Base-by-base conservation (phyloP, 2,113 vertebrate species). In the Hippocampus guttulatus region DNA sequence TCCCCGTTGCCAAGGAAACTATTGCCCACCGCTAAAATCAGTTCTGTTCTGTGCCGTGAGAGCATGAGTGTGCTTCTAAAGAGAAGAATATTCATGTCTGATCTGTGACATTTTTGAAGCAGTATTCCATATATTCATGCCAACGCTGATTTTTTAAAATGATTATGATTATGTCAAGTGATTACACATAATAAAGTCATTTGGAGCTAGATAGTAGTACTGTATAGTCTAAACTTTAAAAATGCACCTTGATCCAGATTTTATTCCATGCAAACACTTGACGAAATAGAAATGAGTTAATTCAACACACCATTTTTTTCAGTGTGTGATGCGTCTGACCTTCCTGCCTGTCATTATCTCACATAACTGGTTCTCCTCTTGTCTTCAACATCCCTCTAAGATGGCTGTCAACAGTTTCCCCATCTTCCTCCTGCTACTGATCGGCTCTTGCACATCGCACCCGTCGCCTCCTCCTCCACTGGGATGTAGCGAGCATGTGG, bases 401-500 rank as follows among this genome's bases (percentile, higher is more conserved):
- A 93, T 93, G 92, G 82, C 85, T 14, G 55, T 90, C 75, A 73
- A 77, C 70, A 76, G 82, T 25, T 61, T 92, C 69, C 81, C 93
- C 85, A 83, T 96, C 88, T 85, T 94, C 85, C 91, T 96, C 76
- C 87, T 97, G 80, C 88, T 91, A 2, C 82, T 94, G 82, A 89
- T 94, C 66, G 88, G 91, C 76, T 92, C 87, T 21, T 91, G 93
- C 71, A 92, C 93, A 8, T 92, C 94, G 0, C 93, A 95, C 23
- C 76, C 80, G 3, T 77, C 85, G 6, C 81, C 85, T 23, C 83
- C 81, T 60, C 84, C 91, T 76, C 94, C 96, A 0, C 91, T 93
- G 58, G 97, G 97, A 15, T 99, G 97, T 0, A 93, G 95, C 1
- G 85, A 94, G 79, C 91, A 94, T 27, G 93, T 99, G 3, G 92